Evolutionary conservation across 2,113 vertebrate genomes (phyloP).

Genomic region (Corvus hawaiiensis): DNA sequence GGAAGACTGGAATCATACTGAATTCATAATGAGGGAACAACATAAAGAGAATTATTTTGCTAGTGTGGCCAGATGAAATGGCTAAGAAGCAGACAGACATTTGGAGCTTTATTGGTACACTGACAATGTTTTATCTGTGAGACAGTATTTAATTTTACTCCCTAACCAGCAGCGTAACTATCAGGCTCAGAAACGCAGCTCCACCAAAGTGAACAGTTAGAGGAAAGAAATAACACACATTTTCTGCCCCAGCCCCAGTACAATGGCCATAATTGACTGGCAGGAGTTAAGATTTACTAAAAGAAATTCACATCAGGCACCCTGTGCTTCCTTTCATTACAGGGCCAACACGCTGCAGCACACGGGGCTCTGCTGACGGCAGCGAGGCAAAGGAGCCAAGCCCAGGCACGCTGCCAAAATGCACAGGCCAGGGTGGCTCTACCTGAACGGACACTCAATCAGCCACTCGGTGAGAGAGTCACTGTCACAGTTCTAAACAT

Average conservation of each 20-base stretch:
- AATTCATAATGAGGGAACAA: neutral
- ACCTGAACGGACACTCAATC: neutral
- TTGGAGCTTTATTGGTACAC: neutral
- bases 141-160: slow-evolving; percentile 14
- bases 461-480: neutral
- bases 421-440: neutral
- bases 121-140: neutral
- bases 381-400: neutral
- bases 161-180: neutral
- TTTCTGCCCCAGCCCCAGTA: neutral
- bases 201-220: neutral
- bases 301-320: neutral
- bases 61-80: neutral
- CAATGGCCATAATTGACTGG: neutral
- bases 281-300: neutral
- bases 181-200: neutral
- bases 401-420: fast-evolving
- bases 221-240: neutral
- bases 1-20: neutral
- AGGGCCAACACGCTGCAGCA: neutral
- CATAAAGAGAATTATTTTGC: neutral
- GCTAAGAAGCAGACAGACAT: neutral
- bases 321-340: neutral
- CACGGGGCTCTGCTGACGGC: fast-evolving
- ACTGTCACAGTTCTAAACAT: neutral